A percentile compares a stretch with the other conserved stretches of the same genome.
phyloP scores from a whole-genome alignment of 1,140 invertebrate species.

The Temnothorax longispinosus region DNA sequence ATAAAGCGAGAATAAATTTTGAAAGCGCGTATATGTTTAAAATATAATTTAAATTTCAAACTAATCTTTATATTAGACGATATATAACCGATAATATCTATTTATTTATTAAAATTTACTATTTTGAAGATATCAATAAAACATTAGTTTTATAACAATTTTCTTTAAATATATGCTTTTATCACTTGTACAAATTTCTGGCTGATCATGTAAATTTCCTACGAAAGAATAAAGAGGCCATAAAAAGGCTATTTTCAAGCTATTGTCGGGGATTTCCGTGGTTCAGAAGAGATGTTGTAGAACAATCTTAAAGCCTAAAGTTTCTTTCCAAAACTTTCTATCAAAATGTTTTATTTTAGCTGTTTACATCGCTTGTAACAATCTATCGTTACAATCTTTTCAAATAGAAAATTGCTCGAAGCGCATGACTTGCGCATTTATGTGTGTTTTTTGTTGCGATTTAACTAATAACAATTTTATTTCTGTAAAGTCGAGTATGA shows the following conservation, averaged over 20 bases:
- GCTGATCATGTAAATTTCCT: not conserved
- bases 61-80: not conserved
- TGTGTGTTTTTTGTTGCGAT: not conserved
- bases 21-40: not conserved
- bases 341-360: slow-evolving; percentile 11
- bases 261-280: not conserved
- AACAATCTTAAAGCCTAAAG: slow-evolving; percentile 15
- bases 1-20: not conserved
- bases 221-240: not conserved
- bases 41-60: not conserved
- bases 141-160: not conserved
- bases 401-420: not conserved
- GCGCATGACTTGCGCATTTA: not conserved
- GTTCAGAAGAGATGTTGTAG: slow-evolving; percentile 9
- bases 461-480: slow-evolving; percentile 24
- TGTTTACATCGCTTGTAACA: not conserved
- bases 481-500: not conserved
- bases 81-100: not conserved
- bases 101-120: not conserved
- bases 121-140: not conserved
- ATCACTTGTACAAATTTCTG: not conserved
- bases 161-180: not conserved
- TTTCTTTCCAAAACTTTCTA: slow-evolving; percentile 2
- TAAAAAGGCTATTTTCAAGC: slow-evolving; percentile 26
- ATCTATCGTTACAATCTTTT: not conserved